Conservation (phyloP, 2,888 invertebrate species). For the Saturnia japonica region DNA sequence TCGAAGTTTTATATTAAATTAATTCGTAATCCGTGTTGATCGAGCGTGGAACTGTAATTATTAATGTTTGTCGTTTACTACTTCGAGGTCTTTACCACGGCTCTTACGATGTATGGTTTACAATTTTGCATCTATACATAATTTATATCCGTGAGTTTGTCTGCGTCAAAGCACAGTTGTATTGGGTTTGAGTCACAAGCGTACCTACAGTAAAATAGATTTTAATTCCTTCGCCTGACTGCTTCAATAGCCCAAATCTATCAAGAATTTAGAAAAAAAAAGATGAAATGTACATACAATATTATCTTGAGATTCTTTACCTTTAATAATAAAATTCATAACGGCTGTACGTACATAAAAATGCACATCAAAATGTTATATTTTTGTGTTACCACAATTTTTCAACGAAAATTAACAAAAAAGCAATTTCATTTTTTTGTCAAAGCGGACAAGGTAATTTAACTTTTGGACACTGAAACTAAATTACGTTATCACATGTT, state of each 20-base stretch:
- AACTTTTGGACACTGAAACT: not conserved
- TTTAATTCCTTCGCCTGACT: not conserved
- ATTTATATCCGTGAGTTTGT: not conserved
- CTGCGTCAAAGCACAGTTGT: not conserved
- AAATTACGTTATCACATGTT: not conserved
- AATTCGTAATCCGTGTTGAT: slow-evolving; percentile 2
- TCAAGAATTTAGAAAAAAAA: no score
- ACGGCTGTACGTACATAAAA: no score
- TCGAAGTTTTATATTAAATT: not conserved
- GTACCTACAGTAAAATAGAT: not conserved
- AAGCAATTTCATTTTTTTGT: not conserved
- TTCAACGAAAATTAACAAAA: not conserved
- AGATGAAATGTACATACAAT: no score
- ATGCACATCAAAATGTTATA: not conserved
- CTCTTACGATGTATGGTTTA: not conserved
- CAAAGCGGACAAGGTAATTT: not conserved
- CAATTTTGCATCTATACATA: not conserved
- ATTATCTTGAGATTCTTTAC: no score
- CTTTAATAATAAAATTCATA: no score
- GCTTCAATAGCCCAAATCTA: no score
- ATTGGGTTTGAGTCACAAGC: not conserved
- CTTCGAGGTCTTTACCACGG: not conserved
- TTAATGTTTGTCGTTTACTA: not conserved
- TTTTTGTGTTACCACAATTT: not conserved
- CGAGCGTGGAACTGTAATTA: not conserved